Evolutionary conservation across 2,113 vertebrate species (phyloP).

Genomic region (Acrocephalus kingi): DNA sequence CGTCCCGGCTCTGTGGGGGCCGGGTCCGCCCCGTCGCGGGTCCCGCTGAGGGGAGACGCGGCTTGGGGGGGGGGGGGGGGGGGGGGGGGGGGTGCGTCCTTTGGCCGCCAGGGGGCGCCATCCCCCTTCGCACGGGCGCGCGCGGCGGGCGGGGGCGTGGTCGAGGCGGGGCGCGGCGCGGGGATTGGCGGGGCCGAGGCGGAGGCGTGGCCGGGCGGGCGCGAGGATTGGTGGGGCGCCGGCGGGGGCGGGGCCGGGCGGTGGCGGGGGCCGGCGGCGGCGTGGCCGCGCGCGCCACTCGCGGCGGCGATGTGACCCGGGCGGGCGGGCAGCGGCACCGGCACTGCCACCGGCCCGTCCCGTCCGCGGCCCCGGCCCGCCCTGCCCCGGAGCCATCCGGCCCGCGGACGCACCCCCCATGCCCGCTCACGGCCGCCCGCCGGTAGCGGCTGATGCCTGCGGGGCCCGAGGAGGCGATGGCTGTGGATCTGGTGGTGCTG

Average conservation of each 20-base stretch:
- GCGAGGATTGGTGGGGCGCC: too few species aligned
- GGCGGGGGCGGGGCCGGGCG: too few species aligned
- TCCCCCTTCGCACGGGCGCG: neutral
- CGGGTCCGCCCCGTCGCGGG: neutral
- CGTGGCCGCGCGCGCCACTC: too few species aligned
- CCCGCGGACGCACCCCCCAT: slow-evolving; percentile 66
- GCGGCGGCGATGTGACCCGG: too few species aligned
- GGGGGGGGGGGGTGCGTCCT: too few species aligned
- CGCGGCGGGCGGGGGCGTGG: neutral
- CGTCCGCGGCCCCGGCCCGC: neutral
- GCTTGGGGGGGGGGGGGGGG: too few species aligned
- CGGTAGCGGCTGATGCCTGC: slow-evolving; percentile 70
- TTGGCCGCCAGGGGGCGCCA: neutral
- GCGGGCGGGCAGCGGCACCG: neutral
- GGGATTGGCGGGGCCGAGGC: too few species aligned
- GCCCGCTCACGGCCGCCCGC: slow-evolving; percentile 72
- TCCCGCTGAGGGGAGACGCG: neutral
- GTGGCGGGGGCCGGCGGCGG: too few species aligned
- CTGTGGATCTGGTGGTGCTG: slow-evolving; percentile 74
- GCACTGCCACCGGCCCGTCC: neutral
- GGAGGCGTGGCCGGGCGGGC: too few species aligned
- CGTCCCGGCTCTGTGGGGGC: neutral
- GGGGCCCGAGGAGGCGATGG: slow-evolving; percentile 67
- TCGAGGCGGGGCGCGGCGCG: neutral
- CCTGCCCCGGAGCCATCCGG: slow-evolving; percentile 42